Base-by-base conservation (phyloP, 2,797 vertebrate species). In the Gymnothorax reevesii region DNA sequence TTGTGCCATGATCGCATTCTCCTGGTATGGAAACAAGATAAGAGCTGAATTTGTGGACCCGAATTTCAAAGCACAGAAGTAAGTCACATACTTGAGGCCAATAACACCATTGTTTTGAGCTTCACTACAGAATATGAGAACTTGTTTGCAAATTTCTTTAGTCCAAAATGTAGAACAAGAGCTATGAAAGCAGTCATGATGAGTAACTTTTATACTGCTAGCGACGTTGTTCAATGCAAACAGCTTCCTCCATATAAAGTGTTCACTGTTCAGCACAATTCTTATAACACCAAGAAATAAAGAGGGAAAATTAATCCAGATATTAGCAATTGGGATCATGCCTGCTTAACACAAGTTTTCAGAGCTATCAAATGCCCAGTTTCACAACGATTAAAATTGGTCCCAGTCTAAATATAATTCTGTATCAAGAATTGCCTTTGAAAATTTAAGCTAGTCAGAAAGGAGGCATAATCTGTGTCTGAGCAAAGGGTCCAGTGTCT, bases 21-120 rank as follows among this genome's bases (percentile, higher is more conserved):
- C 95, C 6, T 95, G 92, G 85, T 97, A 94, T 86, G 96, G 94
- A 59, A 90, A 95, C 89, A 95, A 91, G 92, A 90, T 96, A 52
- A 91, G 92, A 84, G 33, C 89, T 0, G 94, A 96, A 89, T 96
- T 96, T 90, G 89, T 95, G 54, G 89, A 96, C 89, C 94, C 92
- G 0, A 90, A 77, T 85, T 95, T 83, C 85, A 89, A 6, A 87
- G 88, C 83, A 79, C 92, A 95, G 88, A 97, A 94, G 96, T 96
- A 94, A 54, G 92, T 91, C 59, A 0, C 59, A 9, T 52, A 52
- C 7, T 64, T 17, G 57, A 55, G 52, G 54, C 55, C 49, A 69
- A 9, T 71, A 71, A 33, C 57, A 4, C 57, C 15, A 25, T 7
- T 54, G 4, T 25, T 75, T 25, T 62, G 62, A 25, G 9, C 55